A percentile compares a stretch with the other conserved stretches of the same genome.
These are phyloP conservation scores for Phengaris alcon DNA, from an alignment of 2,888 invertebrate species.

Conservation along the genomic window DNA sequence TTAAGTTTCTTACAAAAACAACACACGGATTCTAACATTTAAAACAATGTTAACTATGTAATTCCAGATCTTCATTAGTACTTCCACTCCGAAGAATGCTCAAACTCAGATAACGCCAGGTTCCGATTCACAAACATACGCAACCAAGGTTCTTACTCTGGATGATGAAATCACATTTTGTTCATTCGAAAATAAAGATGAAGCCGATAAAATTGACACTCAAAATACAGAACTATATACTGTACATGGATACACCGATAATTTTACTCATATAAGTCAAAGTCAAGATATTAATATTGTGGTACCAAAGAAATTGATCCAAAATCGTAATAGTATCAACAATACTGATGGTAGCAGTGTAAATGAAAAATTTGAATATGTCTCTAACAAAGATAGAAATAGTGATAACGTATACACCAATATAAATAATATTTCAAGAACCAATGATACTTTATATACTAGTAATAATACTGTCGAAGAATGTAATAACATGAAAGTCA, in stretches of 20 bases:
- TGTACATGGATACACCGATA: slow-evolving; percentile 19
- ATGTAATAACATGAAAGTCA: background rate
- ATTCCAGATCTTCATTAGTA: slow-evolving; percentile 9
- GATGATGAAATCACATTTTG: slow-evolving; percentile 14
- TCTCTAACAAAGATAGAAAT: background rate
- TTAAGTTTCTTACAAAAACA: too few species aligned
- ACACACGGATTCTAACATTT: background rate
- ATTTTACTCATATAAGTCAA: slow-evolving; percentile 28
- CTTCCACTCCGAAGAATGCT: slow-evolving; percentile 24
- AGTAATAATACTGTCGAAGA: background rate
- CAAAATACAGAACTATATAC: slow-evolving; percentile 30
- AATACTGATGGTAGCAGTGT: background rate
- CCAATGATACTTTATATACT: background rate
- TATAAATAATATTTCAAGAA: background rate
- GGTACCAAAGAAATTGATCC: slow-evolving; percentile 16
- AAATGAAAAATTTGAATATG: background rate
- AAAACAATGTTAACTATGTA: background rate
- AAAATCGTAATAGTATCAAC: background rate
- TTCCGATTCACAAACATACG: background rate
- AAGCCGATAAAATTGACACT: slow-evolving; percentile 5
- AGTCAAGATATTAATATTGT: slow-evolving; percentile 28
- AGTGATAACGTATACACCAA: background rate
- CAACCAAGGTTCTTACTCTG: background rate
- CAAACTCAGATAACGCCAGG: slow-evolving; percentile 14
- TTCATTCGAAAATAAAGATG: slow-evolving; percentile 4